Evolutionary conservation across 2,888 invertebrate species (phyloP).

Genomic region (Dromius quadrimaculatus): DNA sequence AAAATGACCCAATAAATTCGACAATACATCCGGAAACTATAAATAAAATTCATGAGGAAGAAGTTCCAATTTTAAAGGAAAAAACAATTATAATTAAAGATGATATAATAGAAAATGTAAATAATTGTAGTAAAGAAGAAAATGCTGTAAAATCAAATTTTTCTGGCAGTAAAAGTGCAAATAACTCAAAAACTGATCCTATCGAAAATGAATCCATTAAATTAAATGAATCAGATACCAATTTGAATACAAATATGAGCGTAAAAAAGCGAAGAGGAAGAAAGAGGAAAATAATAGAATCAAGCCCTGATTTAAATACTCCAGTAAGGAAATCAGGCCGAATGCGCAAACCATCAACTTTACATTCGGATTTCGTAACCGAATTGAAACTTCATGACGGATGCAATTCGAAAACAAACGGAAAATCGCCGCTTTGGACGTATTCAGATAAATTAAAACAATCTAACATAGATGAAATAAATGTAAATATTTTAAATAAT

Average conservation of each 20-base stretch:
- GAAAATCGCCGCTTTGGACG: neutral
- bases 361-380: slow-evolving; percentile 38
- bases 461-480: too few relatives aligned
- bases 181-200: too few relatives aligned
- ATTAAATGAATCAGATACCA: too few relatives aligned
- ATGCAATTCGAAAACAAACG: neutral
- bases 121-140: neutral
- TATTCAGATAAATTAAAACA: slow-evolving; percentile 1
- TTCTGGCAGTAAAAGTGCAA: too few relatives aligned
- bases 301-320: neutral
- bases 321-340: slow-evolving; percentile 32
- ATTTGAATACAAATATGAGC: too few relatives aligned
- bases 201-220: too few relatives aligned
- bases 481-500: too few relatives aligned
- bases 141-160: slow-evolving; percentile 20
- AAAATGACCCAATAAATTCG: neutral
- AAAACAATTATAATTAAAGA: neutral
- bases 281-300: neutral
- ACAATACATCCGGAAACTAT: too few relatives aligned
- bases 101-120: neutral
- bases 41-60: too few relatives aligned
- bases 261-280: neutral
- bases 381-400: slow-evolving; percentile 41
- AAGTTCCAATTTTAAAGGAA: neutral
- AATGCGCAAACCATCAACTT: slow-evolving; percentile 25